A percentile compares a stretch with the other conserved stretches of the same genome.
These are phyloP conservation scores for Oeneis ivallda DNA, from an alignment of 2,888 invertebrate genomes.

Conservation along the genomic window DNA sequence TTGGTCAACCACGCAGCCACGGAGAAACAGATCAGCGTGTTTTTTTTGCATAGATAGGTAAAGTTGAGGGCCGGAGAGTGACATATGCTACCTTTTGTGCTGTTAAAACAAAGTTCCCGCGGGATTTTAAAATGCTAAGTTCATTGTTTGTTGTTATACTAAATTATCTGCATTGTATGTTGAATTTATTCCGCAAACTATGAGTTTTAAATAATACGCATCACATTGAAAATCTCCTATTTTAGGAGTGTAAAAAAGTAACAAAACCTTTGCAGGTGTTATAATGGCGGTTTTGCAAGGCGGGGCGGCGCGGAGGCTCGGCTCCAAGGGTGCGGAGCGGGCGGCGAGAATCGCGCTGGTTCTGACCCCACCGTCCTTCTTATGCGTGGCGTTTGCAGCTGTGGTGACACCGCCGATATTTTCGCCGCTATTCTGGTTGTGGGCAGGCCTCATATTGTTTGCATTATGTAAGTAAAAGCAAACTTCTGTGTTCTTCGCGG, in stretches of 20 bases:
- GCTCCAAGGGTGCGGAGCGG: conserved; percentile 84
- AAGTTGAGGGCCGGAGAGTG: too few species aligned
- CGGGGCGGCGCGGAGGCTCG: conserved; percentile 91
- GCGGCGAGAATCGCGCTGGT: conserved; percentile 89
- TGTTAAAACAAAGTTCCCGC: too few species aligned
- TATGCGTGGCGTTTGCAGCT: conserved; percentile 90
- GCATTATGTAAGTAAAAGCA: conserved; percentile 89
- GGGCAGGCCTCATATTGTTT: conserved; percentile 92
- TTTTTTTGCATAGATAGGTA: too few species aligned
- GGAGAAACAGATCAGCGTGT: too few species aligned
- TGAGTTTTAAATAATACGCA: too few species aligned
- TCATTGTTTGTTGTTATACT: too few species aligned
- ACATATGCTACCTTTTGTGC: too few species aligned
- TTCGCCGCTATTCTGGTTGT: conserved; percentile 82
- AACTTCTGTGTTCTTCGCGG: too few species aligned
- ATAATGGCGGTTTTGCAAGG: conserved; percentile 96
- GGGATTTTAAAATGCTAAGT: too few species aligned
- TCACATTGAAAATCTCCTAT: too few species aligned
- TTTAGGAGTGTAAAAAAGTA: neutral
- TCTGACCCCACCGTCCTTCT: conserved; percentile 92
- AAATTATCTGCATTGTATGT: too few species aligned
- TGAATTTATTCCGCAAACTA: neutral
- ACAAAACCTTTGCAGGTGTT: conserved; percentile 69
- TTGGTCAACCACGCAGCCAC: too few species aligned
- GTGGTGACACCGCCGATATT: conserved; percentile 56